Percentiles rank a stretch among this genome's conserved stretches.
Evolutionary conservation across 2,113 vertebrate genomes (phyloP).

Genomic region (Zapornia atra): DNA sequence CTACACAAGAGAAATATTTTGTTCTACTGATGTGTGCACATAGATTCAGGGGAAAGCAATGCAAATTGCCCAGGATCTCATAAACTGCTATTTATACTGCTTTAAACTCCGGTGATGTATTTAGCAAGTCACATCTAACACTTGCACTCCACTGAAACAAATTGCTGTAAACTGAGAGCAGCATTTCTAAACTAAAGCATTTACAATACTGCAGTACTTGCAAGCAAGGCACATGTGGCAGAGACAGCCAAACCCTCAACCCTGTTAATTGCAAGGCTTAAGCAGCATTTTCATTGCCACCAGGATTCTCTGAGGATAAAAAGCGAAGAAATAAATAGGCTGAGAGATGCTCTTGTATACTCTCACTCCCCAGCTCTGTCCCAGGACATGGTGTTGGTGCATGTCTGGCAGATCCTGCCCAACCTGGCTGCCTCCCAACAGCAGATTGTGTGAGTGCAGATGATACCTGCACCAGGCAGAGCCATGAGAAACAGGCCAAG

Average conservation of each 20-base stretch:
- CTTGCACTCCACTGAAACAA: background rate
- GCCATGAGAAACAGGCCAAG: background rate
- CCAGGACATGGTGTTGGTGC: background rate
- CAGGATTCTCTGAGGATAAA: background rate
- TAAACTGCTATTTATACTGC: background rate
- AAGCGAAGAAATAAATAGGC: background rate
- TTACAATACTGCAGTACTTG: background rate
- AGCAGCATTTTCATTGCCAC: background rate
- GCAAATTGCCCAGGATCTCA: background rate
- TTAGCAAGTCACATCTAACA: background rate
- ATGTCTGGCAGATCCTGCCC: background rate
- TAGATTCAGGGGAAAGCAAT: background rate
- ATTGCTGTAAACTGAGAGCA: background rate
- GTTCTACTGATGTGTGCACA: background rate
- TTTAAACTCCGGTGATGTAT: background rate
- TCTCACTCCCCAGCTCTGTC: background rate
- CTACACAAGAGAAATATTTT: constrained; percentile 18
- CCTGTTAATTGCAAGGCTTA: background rate
- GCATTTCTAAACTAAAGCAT: background rate
- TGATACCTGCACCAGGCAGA: background rate
- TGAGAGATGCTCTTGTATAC: background rate
- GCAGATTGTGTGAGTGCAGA: fast-evolving
- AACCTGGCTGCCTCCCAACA: background rate
- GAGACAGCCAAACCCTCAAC: background rate
- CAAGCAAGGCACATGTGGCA: background rate